phyloP scores from a whole-genome alignment of 1,140 invertebrate genomes.

The Brachionus koreanus region DNA sequence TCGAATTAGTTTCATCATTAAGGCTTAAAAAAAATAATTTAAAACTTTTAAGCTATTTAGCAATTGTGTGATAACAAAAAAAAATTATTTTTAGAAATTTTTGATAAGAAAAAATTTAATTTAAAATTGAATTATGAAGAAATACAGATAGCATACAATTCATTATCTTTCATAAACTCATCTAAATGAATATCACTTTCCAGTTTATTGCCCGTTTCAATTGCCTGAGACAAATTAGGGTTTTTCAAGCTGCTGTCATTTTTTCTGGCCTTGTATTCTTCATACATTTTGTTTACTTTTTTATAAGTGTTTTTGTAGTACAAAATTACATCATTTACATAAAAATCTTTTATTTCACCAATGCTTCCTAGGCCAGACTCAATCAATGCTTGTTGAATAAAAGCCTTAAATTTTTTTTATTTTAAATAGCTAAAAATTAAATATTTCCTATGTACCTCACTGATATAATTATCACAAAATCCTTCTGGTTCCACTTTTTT shows the following conservation, averaged over 20 bases:
- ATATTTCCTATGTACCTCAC: not conserved
- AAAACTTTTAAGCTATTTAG: no score
- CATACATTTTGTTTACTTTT: constrained; percentile 5
- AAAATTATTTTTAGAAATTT: not conserved
- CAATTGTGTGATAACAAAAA: no score
- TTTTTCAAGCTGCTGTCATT: not conserved
- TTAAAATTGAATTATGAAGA: not conserved
- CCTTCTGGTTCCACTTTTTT: not conserved
- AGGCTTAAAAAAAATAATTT: not conserved
- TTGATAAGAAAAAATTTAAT: not conserved
- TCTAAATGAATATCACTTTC: constrained; percentile 28
- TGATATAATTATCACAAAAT: not conserved
- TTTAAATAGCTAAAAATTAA: not conserved
- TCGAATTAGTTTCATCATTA: constrained; percentile 11
- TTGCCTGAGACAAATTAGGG: no score
- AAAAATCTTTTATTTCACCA: constrained; percentile 35
- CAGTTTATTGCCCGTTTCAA: not conserved
- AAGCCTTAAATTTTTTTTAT: not conserved
- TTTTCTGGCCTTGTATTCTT: constrained; percentile 12
- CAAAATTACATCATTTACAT: not conserved
- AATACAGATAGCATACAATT: not conserved
- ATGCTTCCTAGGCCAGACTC: constrained; percentile 28
- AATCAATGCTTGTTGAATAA: constrained; percentile 16
- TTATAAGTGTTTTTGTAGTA: constrained; percentile 26
- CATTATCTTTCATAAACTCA: constrained; percentile 34